These are phyloP conservation scores for Lipotes vexillifer DNA, from an alignment of 2,113 vertebrate genomes.

Conservation along the genomic window DNA sequence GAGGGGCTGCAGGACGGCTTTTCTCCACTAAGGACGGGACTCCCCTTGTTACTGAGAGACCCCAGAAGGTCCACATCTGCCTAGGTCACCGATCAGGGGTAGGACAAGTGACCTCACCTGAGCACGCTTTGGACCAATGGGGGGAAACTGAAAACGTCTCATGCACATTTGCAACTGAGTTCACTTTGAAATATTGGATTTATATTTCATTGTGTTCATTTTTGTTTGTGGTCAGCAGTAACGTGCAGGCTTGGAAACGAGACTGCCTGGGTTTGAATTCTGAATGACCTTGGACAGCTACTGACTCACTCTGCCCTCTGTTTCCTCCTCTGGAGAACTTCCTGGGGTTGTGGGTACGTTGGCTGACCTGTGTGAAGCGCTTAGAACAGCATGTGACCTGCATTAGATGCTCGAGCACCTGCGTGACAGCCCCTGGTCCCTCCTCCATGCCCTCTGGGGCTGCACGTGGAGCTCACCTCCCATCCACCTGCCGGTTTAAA, in stretches of 20 bases:
- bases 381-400: background rate
- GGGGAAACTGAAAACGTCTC: background rate
- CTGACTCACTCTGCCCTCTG: too few relatives aligned
- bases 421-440: background rate
- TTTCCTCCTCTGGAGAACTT: background rate
- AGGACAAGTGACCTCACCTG: background rate
- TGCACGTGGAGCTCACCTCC: background rate
- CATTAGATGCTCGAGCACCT: too few relatives aligned
- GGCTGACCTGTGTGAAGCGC: accelerated
- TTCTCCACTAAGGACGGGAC: accelerated
- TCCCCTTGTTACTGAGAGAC: background rate
- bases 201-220: background rate
- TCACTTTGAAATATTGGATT: background rate
- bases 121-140: background rate
- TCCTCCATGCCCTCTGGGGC: too few relatives aligned
- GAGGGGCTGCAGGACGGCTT: background rate
- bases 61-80: background rate
- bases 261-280: background rate
- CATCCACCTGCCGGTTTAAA: background rate
- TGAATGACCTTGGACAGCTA: background rate
- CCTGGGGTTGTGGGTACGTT: accelerated
- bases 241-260: background rate
- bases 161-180: background rate
- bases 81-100: background rate
- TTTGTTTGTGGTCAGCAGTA: background rate